Base-by-base conservation (phyloP, 2,113 vertebrate genomes). In the Mystacornis crossleyi region DNA sequence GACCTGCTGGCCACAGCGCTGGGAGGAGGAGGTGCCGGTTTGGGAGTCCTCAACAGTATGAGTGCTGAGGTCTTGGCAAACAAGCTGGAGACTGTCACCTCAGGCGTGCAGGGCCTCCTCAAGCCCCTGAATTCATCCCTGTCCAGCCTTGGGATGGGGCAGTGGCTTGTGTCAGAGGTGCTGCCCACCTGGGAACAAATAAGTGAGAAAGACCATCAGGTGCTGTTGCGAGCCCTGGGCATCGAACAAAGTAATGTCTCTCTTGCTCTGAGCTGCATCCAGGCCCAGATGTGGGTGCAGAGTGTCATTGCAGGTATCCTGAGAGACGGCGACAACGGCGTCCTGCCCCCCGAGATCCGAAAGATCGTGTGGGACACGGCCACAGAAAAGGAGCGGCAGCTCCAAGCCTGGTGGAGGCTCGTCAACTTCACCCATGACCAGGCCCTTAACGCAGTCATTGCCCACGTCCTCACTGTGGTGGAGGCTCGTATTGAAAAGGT, bases 261-360 rank as follows among this genome's bases (percentile, higher is more conserved):
- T 14, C 95, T 97, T 40, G 96, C 96, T 95, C 96, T 97, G 5
- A 97, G 96, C 36, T 97, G 96, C 94, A 97, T 97, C 93, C 96
- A 97, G 86, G 96, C 96, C 80, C 96, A 97, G 93, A 89, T 78
- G 86, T 97, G 96, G 96, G 96, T 96, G 89, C 96, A 97, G 95
- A 97, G 77, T 96, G 96, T 97, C 4, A 26, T 97, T 97, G 96
- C 96, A 97, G 96, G 96, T 77, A 97, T 97, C 89, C 93, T 97
- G 86, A 95, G 96, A 17, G 95, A 97, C 0, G 96, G 96, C 0
- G 96, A 97, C 64, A 97, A 95, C 0, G 96, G 96, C 0, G 11
- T 97, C 89, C 95, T 97, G 67, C 96, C 96, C 69, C 96, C 95
- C 0, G 96, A 97, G 93, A 95, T 97, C 86, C 83, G 96, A 42